Conservation (phyloP, 2,888 invertebrate genomes). For the Pegoplata infirma region DNA sequence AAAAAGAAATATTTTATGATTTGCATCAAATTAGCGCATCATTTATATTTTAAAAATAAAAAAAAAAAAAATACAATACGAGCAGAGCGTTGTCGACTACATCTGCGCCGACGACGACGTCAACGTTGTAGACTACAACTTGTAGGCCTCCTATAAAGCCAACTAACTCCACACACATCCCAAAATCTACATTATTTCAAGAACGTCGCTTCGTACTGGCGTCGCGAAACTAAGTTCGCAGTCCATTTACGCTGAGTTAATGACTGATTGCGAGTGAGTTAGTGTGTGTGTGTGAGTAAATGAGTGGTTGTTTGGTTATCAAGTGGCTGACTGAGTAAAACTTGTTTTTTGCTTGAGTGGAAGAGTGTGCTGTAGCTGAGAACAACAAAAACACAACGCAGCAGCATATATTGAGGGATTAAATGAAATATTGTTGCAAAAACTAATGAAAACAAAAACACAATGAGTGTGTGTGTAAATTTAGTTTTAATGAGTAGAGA, state of each 20-base stretch:
- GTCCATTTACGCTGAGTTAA: not conserved
- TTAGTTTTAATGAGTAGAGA: constrained; percentile 1
- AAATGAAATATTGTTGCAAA: not conserved
- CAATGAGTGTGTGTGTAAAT: not conserved
- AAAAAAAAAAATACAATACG: constrained; percentile 1
- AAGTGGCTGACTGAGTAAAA: constrained; percentile 11
- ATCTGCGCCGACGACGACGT: not conserved
- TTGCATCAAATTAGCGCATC: constrained; percentile 44
- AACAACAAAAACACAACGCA: too few relatives aligned
- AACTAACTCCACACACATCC: not conserved
- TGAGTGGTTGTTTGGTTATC: not conserved
- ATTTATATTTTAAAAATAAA: too few relatives aligned
- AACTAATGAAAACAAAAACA: not conserved
- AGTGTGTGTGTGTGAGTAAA: too few relatives aligned
- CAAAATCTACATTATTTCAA: not conserved
- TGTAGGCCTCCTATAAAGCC: not conserved
- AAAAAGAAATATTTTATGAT: constrained; percentile 12
- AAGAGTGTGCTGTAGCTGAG: too few relatives aligned
- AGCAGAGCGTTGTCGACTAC: not conserved
- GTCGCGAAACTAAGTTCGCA: not conserved
- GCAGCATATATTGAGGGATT: not conserved
- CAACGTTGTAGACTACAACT: not conserved
- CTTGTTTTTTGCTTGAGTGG: constrained; percentile 9
- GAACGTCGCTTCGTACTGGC: not conserved
- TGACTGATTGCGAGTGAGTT: not conserved